phyloP scores from a whole-genome alignment of 1,140 invertebrate genomes.

The Heliconius hermathena region DNA sequence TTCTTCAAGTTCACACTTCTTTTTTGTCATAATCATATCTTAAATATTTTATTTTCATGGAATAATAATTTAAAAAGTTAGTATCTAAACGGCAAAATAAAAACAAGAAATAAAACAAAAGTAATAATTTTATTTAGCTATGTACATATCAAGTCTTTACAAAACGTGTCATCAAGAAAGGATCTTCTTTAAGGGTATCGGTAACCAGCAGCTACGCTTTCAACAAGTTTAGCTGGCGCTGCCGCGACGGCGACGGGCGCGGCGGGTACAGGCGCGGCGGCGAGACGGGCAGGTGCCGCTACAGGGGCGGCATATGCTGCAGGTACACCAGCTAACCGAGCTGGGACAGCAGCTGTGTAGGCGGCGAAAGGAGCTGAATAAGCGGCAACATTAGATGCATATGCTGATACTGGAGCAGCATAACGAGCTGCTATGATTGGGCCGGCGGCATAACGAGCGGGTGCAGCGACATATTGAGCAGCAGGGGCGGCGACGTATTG shows the following conservation, averaged over 20 bases:
- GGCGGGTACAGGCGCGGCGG: slow-evolving; percentile 36
- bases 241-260: slow-evolving; percentile 35
- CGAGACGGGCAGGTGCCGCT: slow-evolving; percentile 43
- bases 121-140: slow-evolving; percentile 55
- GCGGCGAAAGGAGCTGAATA: slow-evolving; percentile 44
- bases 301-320: slow-evolving; percentile 40
- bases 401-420: slow-evolving; percentile 32
- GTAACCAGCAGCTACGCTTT: slow-evolving; percentile 60
- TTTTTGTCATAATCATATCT: not conserved
- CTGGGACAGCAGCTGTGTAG: slow-evolving; percentile 41
- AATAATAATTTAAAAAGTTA: not conserved
- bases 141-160: slow-evolving; percentile 70
- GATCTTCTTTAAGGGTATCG: slow-evolving; percentile 58
- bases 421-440: slow-evolving; percentile 46
- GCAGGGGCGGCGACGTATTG: slow-evolving; percentile 34
- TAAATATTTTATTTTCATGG: not conserved
- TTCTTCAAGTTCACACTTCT: no score
- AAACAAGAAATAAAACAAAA: slow-evolving; percentile 41
- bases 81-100: not conserved
- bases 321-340: slow-evolving; percentile 36
- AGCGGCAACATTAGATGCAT: slow-evolving; percentile 29
- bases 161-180: slow-evolving; percentile 51
- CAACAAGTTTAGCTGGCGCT: slow-evolving; percentile 61
- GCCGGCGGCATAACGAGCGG: slow-evolving; percentile 47
- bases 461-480: slow-evolving; percentile 39